phyloP scores from a whole-genome alignment of 2,797 vertebrate species.

The Myotis myotis region DNA sequence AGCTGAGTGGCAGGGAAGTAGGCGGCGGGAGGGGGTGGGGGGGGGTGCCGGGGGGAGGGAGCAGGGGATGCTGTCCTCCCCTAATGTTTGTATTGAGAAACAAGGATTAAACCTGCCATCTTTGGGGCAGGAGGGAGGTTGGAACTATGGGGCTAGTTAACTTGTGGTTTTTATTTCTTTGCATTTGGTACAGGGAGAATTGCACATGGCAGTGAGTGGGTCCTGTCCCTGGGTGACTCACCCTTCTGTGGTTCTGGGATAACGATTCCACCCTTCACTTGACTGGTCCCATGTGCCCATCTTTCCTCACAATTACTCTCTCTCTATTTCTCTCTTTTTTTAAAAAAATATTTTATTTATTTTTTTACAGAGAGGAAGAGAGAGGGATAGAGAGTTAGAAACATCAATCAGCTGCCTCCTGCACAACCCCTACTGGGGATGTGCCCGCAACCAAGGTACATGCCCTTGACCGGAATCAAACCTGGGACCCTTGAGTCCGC shows the following conservation, averaged over 20 bases:
- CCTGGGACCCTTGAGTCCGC: too few relatives aligned
- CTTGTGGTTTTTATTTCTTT: background rate
- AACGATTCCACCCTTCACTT: background rate
- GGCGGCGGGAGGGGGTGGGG: too few relatives aligned
- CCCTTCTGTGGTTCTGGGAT: background rate
- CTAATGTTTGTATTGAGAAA: background rate
- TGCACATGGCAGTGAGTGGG: background rate
- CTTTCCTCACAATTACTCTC: background rate
- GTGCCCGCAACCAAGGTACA: too few relatives aligned
- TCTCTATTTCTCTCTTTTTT: background rate
- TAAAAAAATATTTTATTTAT: too few relatives aligned
- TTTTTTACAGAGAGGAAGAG: too few relatives aligned
- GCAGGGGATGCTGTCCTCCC: background rate
- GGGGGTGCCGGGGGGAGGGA: too few relatives aligned
- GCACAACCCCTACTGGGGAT: too few relatives aligned
- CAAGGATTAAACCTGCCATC: background rate
- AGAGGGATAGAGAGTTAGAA: too few relatives aligned
- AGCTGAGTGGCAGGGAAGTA: background rate
- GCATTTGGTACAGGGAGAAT: background rate
- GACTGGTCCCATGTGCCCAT: background rate
- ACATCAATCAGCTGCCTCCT: too few relatives aligned
- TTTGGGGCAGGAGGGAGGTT: background rate
- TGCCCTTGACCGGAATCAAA: too few relatives aligned
- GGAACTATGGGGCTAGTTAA: background rate
- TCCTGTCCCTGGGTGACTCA: background rate